These are phyloP conservation scores for Gobio occitaniae DNA, from an alignment of 2,797 vertebrate genomes.

Conservation along the genomic window DNA sequence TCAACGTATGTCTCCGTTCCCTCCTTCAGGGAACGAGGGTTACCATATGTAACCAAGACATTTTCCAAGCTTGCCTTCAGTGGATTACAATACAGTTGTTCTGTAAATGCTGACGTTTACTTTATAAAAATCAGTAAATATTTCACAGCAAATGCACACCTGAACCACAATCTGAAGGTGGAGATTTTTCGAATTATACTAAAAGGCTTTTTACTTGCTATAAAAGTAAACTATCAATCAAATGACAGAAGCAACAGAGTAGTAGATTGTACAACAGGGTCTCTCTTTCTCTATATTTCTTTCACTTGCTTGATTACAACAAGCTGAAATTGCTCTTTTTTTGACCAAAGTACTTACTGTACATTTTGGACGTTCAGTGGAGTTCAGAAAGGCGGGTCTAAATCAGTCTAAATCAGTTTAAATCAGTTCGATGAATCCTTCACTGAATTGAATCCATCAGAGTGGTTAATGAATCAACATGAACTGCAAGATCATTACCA, in stretches of 20 bases:
- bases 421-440: neutral
- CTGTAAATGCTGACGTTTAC: neutral
- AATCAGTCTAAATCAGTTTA: neutral
- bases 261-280: neutral
- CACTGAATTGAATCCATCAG: neutral
- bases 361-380: neutral
- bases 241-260: neutral
- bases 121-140: neutral
- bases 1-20: too few species aligned
- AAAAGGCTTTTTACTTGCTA: neutral
- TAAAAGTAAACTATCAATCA: neutral
- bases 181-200: neutral
- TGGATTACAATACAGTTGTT: too few species aligned
- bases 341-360: too few species aligned
- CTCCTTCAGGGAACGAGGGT: too few species aligned
- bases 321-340: too few species aligned
- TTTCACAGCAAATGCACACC: neutral
- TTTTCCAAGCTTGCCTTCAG: too few species aligned
- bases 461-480: neutral
- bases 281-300: too few species aligned
- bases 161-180: neutral
- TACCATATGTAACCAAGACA: too few species aligned
- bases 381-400: neutral
- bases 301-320: too few species aligned
- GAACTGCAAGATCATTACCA: neutral